Evolutionary conservation across 2,113 vertebrate genomes (phyloP).

Genomic region (Microcebus tavaratra): DNA sequence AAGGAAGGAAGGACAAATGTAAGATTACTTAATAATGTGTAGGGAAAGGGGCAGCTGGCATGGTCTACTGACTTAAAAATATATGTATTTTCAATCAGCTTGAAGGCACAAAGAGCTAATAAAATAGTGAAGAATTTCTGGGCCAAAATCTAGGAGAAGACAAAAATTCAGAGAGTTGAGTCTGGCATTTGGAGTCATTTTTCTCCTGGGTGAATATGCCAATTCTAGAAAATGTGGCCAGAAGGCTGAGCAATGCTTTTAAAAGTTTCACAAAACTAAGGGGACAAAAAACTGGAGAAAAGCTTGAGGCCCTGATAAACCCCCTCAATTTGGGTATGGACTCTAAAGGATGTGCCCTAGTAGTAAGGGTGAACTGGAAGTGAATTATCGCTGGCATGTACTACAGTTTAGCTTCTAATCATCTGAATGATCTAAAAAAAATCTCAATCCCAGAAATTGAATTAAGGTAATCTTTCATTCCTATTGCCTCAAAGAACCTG

Average conservation of each 20-base stretch:
- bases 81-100: neutral
- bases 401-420: neutral
- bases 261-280: neutral
- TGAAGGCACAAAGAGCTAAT: neutral
- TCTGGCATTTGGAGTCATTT: neutral
- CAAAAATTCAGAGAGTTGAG: neutral
- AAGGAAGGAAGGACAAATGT: neutral
- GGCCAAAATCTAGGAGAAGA: neutral
- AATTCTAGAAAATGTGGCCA: neutral
- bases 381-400: neutral
- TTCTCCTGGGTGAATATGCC: neutral
- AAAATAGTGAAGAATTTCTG: neutral
- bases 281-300: slow-evolving; percentile 10
- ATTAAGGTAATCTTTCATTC: neutral
- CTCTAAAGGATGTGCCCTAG: neutral
- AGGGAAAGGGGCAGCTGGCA: neutral
- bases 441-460: neutral
- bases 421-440: neutral
- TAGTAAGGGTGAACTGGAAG: neutral
- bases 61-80: neutral
- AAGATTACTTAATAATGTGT: neutral
- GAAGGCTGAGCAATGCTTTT: neutral
- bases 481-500: neutral
- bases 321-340: neutral
- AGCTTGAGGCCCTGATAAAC: neutral